Conservation (phyloP, 1,140 invertebrate genomes). For the Musca vetustissima region DNA sequence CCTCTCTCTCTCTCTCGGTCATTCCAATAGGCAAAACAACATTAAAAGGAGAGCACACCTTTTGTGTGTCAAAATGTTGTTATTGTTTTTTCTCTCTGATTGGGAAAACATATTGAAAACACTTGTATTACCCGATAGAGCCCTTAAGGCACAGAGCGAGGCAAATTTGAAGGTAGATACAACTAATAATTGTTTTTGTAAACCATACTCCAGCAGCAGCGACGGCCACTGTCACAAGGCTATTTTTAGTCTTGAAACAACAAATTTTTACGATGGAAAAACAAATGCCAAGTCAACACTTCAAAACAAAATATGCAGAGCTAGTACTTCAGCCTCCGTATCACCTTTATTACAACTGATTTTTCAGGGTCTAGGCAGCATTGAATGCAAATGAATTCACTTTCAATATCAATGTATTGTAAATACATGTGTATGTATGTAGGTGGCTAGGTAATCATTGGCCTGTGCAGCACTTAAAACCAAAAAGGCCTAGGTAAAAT, state of each 20-base stretch:
- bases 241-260: no score
- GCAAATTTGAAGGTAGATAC: not conserved
- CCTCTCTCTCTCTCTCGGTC: no score
- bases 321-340: not conserved
- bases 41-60: no score
- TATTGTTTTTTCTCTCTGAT: no score
- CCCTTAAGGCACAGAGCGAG: not conserved
- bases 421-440: not conserved
- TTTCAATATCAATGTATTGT: no score
- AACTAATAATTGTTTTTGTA: not conserved
- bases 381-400: no score
- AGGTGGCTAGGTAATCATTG: not conserved
- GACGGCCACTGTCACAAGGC: no score
- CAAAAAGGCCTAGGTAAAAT: not conserved
- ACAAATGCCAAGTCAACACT: constrained; percentile 7
- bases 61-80: no score
- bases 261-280: not conserved
- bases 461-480: no score
- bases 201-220: no score
- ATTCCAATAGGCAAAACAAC: no score
- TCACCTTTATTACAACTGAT: constrained; percentile 7
- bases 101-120: constrained; percentile 10
- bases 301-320: not conserved
- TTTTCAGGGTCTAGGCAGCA: not conserved
- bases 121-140: not conserved